Evolutionary conservation across 2,888 invertebrate genomes (phyloP).

Genomic region (Andricus curvator): DNA sequence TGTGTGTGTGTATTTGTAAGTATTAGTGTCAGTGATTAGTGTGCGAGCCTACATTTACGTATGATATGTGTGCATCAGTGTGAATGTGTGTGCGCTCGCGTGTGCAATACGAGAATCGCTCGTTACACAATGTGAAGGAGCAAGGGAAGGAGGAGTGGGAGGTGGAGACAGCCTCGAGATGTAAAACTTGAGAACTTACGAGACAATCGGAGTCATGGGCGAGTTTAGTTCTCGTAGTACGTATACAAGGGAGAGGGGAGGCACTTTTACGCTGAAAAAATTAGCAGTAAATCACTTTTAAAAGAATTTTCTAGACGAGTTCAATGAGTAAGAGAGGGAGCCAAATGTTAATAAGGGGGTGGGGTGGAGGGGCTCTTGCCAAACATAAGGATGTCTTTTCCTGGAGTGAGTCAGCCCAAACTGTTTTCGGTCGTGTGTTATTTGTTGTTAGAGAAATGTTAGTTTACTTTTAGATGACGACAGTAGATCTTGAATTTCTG

Average conservation of each 20-base stretch:
- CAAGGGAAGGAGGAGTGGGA: constrained; percentile 48
- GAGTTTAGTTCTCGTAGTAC: constrained; percentile 19
- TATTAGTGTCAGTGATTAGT: too few relatives aligned
- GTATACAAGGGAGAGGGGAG: neutral
- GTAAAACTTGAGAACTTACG: constrained; percentile 41
- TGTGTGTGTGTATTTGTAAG: constrained; percentile 38
- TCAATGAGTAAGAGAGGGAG: too few relatives aligned
- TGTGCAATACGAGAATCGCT: constrained; percentile 48
- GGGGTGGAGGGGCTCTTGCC: neutral
- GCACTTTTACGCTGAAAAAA: constrained; percentile 4
- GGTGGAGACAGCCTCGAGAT: constrained; percentile 47
- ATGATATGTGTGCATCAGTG: constrained; percentile 45
- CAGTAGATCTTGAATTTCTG: too few relatives aligned
- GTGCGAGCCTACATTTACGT: too few relatives aligned
- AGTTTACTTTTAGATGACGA: too few relatives aligned
- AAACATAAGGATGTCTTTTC: neutral
- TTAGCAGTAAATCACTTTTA: neutral
- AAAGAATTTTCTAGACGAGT: too few relatives aligned
- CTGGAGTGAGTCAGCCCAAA: neutral
- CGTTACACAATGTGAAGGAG: constrained; percentile 55
- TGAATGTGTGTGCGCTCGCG: constrained; percentile 47
- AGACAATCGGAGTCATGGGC: constrained; percentile 41
- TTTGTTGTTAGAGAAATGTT: too few relatives aligned
- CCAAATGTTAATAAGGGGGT: neutral
- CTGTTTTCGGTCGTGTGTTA: neutral